Evolutionary conservation across 2,888 invertebrate species (phyloP).

Genomic region (Rapana venosa): DNA sequence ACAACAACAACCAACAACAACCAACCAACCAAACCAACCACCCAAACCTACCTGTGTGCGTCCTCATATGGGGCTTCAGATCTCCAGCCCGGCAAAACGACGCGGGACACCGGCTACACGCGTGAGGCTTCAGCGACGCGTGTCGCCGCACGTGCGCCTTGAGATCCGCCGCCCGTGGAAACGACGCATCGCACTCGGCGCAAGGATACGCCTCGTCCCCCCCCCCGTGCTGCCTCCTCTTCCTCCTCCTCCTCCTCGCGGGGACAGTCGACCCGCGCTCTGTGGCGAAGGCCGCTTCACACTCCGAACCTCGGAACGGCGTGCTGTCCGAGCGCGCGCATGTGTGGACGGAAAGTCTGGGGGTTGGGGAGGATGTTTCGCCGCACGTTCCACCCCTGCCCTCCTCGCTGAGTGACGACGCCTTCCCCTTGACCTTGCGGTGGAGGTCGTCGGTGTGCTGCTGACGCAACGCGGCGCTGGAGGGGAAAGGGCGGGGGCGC

Average conservation of each 20-base stretch:
- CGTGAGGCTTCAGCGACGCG: constrained; percentile 34
- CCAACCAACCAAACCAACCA: too few species aligned
- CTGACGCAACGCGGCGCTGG: not conserved
- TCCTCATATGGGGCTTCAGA: constrained; percentile 43
- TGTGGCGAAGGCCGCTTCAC: constrained; percentile 29
- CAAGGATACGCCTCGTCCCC: constrained; percentile 33
- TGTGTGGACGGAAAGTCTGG: constrained; percentile 8
- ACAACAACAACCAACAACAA: too few species aligned
- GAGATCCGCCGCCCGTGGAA: constrained; percentile 31
- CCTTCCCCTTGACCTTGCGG: not conserved
- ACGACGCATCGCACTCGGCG: constrained; percentile 33
- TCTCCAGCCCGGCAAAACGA: constrained; percentile 37
- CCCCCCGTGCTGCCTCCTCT: not conserved
- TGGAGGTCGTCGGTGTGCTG: constrained; percentile 3
- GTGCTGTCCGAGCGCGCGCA: constrained; percentile 18
- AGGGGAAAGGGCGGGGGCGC: not conserved
- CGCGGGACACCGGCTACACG: constrained; percentile 33
- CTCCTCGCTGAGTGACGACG: too few species aligned
- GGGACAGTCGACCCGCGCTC: constrained; percentile 11
- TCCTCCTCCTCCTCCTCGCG: not conserved
- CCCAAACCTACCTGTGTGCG: constrained; percentile 34
- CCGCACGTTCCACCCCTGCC: not conserved
- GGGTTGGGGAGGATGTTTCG: not conserved
- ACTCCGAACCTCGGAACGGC: constrained; percentile 25
- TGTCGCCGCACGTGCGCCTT: constrained; percentile 34